Evolutionary conservation across 2,113 vertebrate genomes (phyloP).

Genomic region (Gallinago jamesoni): DNA sequence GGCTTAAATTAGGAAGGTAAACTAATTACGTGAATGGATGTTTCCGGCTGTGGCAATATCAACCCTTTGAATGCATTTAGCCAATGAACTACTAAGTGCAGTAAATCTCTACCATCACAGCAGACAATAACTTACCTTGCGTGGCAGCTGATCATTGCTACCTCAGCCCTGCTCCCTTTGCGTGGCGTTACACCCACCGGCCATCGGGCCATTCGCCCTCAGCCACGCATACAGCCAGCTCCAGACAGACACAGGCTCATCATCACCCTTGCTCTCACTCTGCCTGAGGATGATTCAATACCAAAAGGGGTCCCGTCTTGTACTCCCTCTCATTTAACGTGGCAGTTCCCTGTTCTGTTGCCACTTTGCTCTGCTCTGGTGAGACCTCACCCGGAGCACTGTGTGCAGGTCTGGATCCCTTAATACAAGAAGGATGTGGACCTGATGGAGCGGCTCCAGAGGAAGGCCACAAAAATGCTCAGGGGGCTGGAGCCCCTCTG

Average conservation of each 20-base stretch:
- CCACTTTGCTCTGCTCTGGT: too few species aligned
- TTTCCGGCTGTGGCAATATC: neutral
- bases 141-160: conserved; percentile 49
- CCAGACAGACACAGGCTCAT: conserved; percentile 20
- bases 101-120: conserved; percentile 20
- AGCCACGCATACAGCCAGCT: neutral
- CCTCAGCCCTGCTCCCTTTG: conserved; percentile 20
- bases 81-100: conserved; percentile 36
- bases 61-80: neutral
- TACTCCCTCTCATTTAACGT: neutral
- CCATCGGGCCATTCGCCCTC: conserved; percentile 8
- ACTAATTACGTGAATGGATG: conserved; percentile 20
- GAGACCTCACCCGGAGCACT: too few species aligned
- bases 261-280: conserved; percentile 1
- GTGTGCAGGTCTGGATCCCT: too few species aligned
- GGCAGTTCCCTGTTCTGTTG: neutral
- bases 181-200: neutral
- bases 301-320: neutral
- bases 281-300: neutral
- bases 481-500: too few species aligned
- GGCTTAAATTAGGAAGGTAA: conserved; percentile 29
- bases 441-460: too few species aligned
- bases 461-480: too few species aligned
- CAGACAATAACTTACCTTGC: neutral
- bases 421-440: too few species aligned